phyloP scores from a whole-genome alignment of 1,140 invertebrate genomes.

The Mesaphorura yosii region DNA sequence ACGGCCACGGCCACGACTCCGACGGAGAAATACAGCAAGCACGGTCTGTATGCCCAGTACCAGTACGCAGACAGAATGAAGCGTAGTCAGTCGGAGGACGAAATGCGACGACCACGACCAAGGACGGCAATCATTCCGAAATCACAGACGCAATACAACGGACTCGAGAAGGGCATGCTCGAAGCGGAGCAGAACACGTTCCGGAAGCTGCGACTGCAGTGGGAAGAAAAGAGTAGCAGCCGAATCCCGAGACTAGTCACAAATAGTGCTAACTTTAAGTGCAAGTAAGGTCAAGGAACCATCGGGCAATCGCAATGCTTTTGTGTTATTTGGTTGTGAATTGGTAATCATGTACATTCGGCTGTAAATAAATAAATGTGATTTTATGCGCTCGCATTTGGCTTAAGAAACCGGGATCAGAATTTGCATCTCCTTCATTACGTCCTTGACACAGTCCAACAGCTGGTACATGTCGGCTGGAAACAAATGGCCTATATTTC shows the following conservation, averaged over 20 bases:
- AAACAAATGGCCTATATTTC: slow-evolving; percentile 41
- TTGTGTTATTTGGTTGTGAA: too few species aligned
- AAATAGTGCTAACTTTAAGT: background rate
- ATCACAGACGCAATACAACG: slow-evolving; percentile 29
- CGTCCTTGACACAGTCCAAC: slow-evolving; percentile 35
- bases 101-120: slow-evolving; percentile 23
- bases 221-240: slow-evolving; percentile 47
- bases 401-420: slow-evolving; percentile 18
- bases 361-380: too few species aligned
- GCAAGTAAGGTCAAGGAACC: too few species aligned
- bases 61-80: slow-evolving; percentile 29
- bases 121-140: slow-evolving; percentile 19
- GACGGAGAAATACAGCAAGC: slow-evolving; percentile 4
- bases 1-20: background rate
- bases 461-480: slow-evolving; percentile 39
- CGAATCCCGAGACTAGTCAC: background rate
- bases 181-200: slow-evolving; percentile 45
- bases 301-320: too few species aligned
- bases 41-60: slow-evolving; percentile 26
- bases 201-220: slow-evolving; percentile 67
- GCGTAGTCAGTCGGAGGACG: slow-evolving; percentile 24
- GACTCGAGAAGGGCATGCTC: slow-evolving; percentile 11
- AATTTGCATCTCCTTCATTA: slow-evolving; percentile 37
- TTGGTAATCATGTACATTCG: too few species aligned
- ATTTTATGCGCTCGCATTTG: too few species aligned